These are phyloP conservation scores for Drosophila demipolita DNA, from an alignment of 2,888 invertebrate genomes.

Conservation along the genomic window DNA sequence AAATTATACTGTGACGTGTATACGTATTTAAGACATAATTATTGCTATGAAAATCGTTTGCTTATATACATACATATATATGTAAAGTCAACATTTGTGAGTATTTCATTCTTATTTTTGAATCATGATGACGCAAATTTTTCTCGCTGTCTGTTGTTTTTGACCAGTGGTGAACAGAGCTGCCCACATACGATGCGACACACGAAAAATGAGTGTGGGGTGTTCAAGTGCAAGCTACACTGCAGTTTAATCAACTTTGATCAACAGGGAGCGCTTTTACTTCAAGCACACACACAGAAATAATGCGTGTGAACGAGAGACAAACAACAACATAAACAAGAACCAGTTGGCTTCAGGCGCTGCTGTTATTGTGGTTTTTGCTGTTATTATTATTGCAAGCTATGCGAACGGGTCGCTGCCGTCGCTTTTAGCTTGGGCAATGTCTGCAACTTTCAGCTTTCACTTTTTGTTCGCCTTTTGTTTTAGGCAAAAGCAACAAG, in stretches of 20 bases:
- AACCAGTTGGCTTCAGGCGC: constrained; percentile 48
- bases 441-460: constrained; percentile 71
- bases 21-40: constrained; percentile 9
- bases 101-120: constrained; percentile 34
- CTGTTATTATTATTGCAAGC: constrained; percentile 23
- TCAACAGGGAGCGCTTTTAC: constrained; percentile 42
- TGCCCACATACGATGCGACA: constrained; percentile 11
- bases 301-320: constrained; percentile 23
- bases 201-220: not conserved
- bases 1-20: constrained; percentile 4
- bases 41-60: constrained; percentile 2
- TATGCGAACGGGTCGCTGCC: constrained; percentile 62
- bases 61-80: constrained; percentile 1
- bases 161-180: constrained; percentile 1
- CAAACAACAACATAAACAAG: constrained; percentile 54
- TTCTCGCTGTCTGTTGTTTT: not conserved
- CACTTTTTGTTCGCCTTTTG: constrained; percentile 69
- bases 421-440: constrained; percentile 49
- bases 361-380: constrained; percentile 9
- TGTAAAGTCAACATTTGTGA: constrained; percentile 25
- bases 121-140: constrained; percentile 51
- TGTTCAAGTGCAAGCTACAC: constrained; percentile 42
- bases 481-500: constrained; percentile 51
- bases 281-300: constrained; percentile 8
- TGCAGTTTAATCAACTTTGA: constrained; percentile 44